Percentiles rank a stretch among this genome's conserved stretches.
phyloP scores from a whole-genome alignment of 2,113 vertebrate genomes.

The Myotis lucifugus region DNA sequence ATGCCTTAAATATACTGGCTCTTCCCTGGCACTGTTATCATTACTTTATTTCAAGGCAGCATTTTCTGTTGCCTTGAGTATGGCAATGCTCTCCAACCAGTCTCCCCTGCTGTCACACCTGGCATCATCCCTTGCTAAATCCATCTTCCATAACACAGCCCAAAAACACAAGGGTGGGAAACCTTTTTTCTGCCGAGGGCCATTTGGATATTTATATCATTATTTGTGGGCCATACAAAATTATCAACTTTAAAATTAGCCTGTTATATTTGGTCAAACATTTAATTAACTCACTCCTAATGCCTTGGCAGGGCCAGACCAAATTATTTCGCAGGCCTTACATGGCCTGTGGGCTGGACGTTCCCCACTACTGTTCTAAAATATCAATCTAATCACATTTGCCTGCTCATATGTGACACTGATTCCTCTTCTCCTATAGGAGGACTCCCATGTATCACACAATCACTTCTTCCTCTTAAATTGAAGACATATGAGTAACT shows the following conservation, averaged over 20 bases:
- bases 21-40: neutral
- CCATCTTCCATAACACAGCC: neutral
- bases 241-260: no score
- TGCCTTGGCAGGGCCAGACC: no score
- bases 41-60: neutral
- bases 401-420: neutral
- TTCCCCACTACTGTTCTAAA: neutral
- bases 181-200: no score
- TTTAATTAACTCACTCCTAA: no score
- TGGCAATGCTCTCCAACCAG: neutral
- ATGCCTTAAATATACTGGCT: neutral
- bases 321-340: no score
- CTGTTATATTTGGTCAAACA: no score
- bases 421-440: neutral
- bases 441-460: neutral
- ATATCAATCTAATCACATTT: neutral
- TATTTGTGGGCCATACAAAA: no score
- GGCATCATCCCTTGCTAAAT: neutral
- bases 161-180: neutral
- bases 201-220: no score
- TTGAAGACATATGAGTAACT: neutral
- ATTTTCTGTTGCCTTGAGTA: neutral
- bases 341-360: no score
- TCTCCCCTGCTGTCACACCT: neutral
- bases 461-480: neutral